Percentiles rank a stretch among this genome's conserved stretches.
phyloP scores from a whole-genome alignment of 2,797 vertebrate species.

The Lacerta agilis region DNA sequence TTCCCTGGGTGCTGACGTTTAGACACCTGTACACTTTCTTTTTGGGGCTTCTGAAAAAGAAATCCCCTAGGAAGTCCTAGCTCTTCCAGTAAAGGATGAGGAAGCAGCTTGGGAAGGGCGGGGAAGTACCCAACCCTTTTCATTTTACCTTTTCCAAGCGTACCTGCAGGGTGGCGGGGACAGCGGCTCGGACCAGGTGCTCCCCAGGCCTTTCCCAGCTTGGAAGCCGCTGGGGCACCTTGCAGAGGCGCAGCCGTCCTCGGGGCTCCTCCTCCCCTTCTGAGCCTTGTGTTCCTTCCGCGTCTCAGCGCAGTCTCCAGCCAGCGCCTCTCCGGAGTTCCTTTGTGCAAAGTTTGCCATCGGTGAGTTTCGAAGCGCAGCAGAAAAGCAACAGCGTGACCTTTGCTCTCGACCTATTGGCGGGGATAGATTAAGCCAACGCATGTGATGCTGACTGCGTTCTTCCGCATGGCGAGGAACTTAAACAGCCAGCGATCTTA shows the following conservation, averaged over 20 bases:
- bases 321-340: background rate
- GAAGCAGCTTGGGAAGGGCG: background rate
- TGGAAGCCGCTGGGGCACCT: background rate
- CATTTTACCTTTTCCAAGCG: background rate
- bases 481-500: background rate
- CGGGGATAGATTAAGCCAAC: background rate
- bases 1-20: no score
- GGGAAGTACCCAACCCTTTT: background rate
- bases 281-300: background rate
- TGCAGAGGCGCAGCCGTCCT: background rate
- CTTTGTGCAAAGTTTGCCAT: background rate
- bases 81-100: background rate
- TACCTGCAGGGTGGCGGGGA: background rate
- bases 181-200: no score
- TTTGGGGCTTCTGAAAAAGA: no score
- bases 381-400: background rate
- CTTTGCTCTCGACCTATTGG: constrained; percentile 5
- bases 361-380: background rate
- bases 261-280: background rate
- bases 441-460: background rate
- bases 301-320: background rate
- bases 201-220: background rate
- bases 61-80: no score
- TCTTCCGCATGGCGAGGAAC: background rate
- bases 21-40: no score